These are phyloP conservation scores for Siderastrea siderea DNA, from an alignment of 92 coral and sea anemone species.

Conservation along the genomic window DNA sequence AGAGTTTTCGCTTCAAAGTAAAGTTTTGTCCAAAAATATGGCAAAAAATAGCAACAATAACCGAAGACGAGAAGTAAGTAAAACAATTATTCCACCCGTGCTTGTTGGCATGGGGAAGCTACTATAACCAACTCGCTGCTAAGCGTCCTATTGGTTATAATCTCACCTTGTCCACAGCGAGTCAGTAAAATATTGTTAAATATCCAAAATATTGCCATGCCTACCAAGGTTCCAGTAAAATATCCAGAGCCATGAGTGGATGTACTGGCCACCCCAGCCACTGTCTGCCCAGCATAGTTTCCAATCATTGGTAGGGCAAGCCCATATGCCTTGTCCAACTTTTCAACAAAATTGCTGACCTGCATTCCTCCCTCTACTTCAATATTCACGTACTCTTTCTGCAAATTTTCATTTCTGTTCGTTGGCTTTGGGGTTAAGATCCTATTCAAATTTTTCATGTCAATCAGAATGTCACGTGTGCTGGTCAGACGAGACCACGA, in stretches of 20 bases:
- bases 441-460: conserved; percentile 76
- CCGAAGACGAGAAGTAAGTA: too few relatives aligned
- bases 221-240: conserved; percentile 75
- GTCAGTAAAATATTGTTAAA: too few relatives aligned
- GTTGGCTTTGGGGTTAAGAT: conserved; percentile 71
- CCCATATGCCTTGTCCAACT: conserved; percentile 66
- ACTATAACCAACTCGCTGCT: too few relatives aligned
- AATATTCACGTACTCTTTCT: conserved; percentile 72
- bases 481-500: conserved; percentile 83
- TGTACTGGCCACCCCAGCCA: conserved; percentile 78
- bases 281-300: conserved; percentile 83
- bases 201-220: neutral
- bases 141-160: too few relatives aligned
- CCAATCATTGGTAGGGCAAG: conserved; percentile 80
- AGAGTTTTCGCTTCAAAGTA: too few relatives aligned
- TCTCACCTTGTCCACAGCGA: too few relatives aligned
- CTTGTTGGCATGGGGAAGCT: too few relatives aligned
- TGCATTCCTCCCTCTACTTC: conserved; percentile 86
- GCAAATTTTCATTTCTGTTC: conserved; percentile 51
- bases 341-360: conserved; percentile 66
- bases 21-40: too few relatives aligned
- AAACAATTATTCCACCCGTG: too few relatives aligned
- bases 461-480: conserved; percentile 81
- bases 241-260: conserved; percentile 83
- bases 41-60: too few relatives aligned